Percentiles rank a stretch among this genome's conserved stretches.
Evolutionary conservation across 2,113 vertebrate genomes (phyloP).

Genomic region (Bubalus kerabau): DNA sequence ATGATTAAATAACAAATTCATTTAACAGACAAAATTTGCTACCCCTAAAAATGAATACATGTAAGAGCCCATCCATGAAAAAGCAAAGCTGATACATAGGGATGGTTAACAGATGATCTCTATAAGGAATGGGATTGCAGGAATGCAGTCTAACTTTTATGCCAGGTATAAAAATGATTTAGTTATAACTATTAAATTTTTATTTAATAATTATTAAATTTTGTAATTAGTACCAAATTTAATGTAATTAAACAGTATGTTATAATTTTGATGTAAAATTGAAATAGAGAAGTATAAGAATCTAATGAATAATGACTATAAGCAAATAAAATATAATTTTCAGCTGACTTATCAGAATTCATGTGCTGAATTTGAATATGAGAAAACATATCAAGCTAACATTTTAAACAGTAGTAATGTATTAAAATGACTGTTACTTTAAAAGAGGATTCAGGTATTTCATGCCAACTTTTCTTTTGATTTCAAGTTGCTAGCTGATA

Average conservation of each 20-base stretch:
- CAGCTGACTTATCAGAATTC: not conserved
- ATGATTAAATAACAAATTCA: not conserved
- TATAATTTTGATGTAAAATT: slow-evolving; percentile 9
- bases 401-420: not conserved
- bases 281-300: not conserved
- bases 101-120: not conserved
- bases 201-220: not conserved
- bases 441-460: not conserved
- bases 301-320: not conserved
- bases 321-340: not conserved
- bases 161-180: not conserved
- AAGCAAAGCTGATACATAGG: not conserved
- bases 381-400: not conserved
- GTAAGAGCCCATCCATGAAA: not conserved
- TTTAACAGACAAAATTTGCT: not conserved
- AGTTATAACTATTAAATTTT: not conserved
- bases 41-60: not conserved
- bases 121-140: not conserved
- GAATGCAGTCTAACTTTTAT: not conserved
- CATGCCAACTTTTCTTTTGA: not conserved
- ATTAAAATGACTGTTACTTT: not conserved
- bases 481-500: not conserved
- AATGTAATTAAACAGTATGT: not conserved
- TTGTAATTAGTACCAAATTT: not conserved
- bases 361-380: not conserved